Conservation (phyloP, 1,140 invertebrate genomes). For the Lordiphosa mommai region DNA sequence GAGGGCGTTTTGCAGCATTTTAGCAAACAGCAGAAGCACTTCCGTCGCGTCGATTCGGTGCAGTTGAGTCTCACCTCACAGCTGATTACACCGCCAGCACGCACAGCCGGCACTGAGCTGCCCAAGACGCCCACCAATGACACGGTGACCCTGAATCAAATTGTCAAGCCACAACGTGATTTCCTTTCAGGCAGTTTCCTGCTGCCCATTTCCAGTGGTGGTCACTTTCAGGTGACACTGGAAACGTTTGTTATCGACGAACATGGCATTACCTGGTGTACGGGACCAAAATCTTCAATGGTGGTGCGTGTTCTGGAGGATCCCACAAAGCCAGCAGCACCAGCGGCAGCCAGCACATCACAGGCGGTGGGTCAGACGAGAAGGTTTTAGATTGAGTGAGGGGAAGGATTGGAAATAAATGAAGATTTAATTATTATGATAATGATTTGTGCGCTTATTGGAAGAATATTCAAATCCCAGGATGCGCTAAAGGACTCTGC, state of each 20-base stretch:
- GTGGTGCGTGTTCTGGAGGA: conserved; percentile 76
- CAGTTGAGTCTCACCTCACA: conserved; percentile 86
- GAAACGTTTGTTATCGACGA: conserved; percentile 79
- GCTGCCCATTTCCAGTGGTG: conserved; percentile 80
- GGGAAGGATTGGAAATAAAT: background rate
- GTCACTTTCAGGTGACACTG: conserved; percentile 76
- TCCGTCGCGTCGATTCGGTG: conserved; percentile 86
- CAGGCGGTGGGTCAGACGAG: conserved; percentile 53
- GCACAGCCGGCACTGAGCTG: conserved; percentile 79
- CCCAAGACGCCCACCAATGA: conserved; percentile 56
- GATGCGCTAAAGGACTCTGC: no score
- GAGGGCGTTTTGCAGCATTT: conserved; percentile 91
- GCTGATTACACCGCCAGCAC: conserved; percentile 81
- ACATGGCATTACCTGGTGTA: conserved; percentile 74
- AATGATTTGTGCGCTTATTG: no score
- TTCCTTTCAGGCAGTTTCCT: conserved; percentile 91
- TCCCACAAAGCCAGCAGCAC: conserved; percentile 59
- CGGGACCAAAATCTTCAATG: conserved; percentile 76
- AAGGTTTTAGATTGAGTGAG: conserved; percentile 44
- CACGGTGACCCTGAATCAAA: conserved; percentile 83
- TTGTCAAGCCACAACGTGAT: conserved; percentile 87
- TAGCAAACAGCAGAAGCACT: conserved; percentile 83
- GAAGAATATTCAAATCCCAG: no score
- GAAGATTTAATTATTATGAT: conserved; percentile 3
- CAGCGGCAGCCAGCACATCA: conserved; percentile 49